Base-by-base conservation (phyloP, 2,797 vertebrate genomes). In the Darevskia nairensis region DNA sequence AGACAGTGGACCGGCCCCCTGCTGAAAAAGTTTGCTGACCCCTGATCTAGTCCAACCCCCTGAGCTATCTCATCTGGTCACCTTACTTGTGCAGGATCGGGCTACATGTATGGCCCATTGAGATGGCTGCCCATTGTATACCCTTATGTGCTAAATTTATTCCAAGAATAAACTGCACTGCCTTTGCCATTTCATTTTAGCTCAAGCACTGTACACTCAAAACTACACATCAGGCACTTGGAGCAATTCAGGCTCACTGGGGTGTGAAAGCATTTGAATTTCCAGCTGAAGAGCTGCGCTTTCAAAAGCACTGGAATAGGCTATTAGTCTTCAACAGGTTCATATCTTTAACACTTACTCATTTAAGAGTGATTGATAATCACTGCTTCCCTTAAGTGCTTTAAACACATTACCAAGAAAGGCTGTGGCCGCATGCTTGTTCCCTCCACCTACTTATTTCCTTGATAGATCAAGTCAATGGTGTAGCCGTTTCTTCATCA, bases 261-360 rank as follows among this genome's bases (percentile, higher is more conserved):
- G 0, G 0, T 75, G 50, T 87, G 85, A 94, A 94, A 85, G 61
- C 29, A 91, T 86, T 41, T 79, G 80, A 90, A 75, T 76, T 82
- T 92, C 80, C 61, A 44, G 89, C 90, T 2, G 41, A n/a, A 93
- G 88, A 84, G 74, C 1, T 0, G 0, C 46, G 82, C 19, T 92
- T 92, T 91, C 92, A 83, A 93, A 93, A 92, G 84, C 55, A 91
- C 27, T 32, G 85, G 64, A 89, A 80, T 13, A 92, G 81, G 68
- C 89, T 76, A 21, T 71, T 93, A 87, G 80, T 91, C 82, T 90
- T 93, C 82, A 91, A 32, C 69, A 89, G 76, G 76, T 92, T 94
- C 94, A 89, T 32, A 86, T 88, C 90, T 85, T 86, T 85, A 90
- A 89, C 8, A 92, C 35, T 85, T 86, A 91, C 80, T 88, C 81